phyloP scores from a whole-genome alignment of 2,797 vertebrate species.

The Neosalanx taihuensis region DNA sequence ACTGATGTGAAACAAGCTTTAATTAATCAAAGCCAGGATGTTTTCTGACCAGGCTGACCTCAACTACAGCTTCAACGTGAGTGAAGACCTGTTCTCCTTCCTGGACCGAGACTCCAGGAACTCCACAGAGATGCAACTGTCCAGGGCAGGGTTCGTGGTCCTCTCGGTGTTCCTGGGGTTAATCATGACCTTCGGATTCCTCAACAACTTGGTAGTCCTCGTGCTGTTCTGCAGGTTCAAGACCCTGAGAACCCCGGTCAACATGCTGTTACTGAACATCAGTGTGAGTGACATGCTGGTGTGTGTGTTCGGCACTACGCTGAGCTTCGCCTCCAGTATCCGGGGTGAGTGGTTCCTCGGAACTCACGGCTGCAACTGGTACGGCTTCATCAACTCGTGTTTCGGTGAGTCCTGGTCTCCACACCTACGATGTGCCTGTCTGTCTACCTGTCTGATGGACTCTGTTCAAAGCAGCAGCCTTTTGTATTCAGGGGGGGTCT shows the following conservation, averaged over 20 bases:
- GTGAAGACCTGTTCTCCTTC: conserved; percentile 53
- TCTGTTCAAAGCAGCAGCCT: too few relatives aligned
- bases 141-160: conserved; percentile 75
- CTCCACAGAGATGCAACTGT: conserved; percentile 61
- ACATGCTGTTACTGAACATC: conserved; percentile 90
- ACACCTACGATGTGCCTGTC: neutral
- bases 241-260: conserved; percentile 84
- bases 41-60: conserved; percentile 65
- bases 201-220: conserved; percentile 86
- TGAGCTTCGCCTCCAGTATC: conserved; percentile 86
- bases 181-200: conserved; percentile 85
- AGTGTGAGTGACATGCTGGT: conserved; percentile 90
- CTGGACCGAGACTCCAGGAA: conserved; percentile 49
- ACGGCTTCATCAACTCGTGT: conserved; percentile 91
- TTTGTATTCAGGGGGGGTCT: too few relatives aligned
- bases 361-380: conserved; percentile 81
- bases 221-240: conserved; percentile 89
- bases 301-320: conserved; percentile 84
- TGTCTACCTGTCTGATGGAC: too few relatives aligned
- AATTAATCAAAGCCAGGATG: conserved; percentile 54
- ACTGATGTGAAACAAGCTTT: conserved; percentile 30
- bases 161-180: conserved; percentile 84
- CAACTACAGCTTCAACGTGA: conserved; percentile 72
- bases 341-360: conserved; percentile 83
- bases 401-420: conserved; percentile 74